These are phyloP conservation scores for Syngnathus floridae DNA, from an alignment of 2,113 vertebrate species.

Conservation along the genomic window DNA sequence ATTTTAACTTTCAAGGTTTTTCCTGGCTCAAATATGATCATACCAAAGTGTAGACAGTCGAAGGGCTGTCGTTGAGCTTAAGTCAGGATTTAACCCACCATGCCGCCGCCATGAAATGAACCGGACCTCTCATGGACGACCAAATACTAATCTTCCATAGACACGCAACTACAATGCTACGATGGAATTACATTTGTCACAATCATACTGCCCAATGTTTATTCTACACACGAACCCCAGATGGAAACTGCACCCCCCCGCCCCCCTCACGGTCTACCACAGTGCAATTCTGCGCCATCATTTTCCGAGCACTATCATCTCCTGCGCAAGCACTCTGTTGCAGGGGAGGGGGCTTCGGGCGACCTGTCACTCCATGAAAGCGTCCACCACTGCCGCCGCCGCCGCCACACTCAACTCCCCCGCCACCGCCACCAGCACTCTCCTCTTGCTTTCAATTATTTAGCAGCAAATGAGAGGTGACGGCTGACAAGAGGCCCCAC, in stretches of 20 bases:
- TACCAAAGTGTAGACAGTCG: neutral
- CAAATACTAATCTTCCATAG: constrained; percentile 24
- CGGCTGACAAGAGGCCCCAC: constrained; percentile 53
- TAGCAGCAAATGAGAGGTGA: constrained; percentile 51
- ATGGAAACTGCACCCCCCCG: constrained; percentile 6
- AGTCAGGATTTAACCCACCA: neutral
- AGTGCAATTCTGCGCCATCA: constrained; percentile 1
- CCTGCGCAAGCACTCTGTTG: constrained; percentile 15
- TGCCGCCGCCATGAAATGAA: neutral
- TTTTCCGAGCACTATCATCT: constrained; percentile 16
- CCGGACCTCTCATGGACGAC: neutral
- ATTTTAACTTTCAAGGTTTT: no score
- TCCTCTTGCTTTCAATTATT: constrained; percentile 58
- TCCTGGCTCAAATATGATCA: no score
- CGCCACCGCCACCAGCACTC: constrained; percentile 9
- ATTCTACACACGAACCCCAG: constrained; percentile 21
- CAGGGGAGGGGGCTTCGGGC: constrained; percentile 6
- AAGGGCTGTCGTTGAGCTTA: neutral
- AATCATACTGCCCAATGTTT: constrained; percentile 6
- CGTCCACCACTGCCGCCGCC: constrained; percentile 7
- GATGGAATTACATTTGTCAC: constrained; percentile 38
- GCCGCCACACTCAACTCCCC: constrained; percentile 35
- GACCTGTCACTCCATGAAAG: constrained; percentile 13
- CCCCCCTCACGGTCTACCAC: neutral
- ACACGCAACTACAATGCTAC: constrained; percentile 20